A percentile compares a stretch with the other conserved stretches of the same genome.
Evolutionary conservation across 2,113 vertebrate genomes (phyloP).

Genomic region (Paradoxurus hermaphroditus): DNA sequence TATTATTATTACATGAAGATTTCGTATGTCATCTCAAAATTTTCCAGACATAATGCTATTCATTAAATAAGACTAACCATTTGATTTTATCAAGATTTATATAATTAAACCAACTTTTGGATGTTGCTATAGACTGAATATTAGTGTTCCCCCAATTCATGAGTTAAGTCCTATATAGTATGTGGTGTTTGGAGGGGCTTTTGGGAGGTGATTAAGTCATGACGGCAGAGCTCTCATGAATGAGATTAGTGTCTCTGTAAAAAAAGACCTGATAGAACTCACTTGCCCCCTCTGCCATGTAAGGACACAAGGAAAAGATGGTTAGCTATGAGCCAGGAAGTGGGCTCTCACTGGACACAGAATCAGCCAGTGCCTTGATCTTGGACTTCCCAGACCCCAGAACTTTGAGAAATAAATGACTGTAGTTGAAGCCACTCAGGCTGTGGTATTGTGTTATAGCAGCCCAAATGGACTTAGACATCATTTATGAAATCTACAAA

Average conservation of each 20-base stretch:
- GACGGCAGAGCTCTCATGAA: too few relatives aligned
- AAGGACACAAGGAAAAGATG: background rate
- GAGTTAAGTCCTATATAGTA: background rate
- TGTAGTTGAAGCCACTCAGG: background rate
- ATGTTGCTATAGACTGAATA: background rate
- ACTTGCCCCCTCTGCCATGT: background rate
- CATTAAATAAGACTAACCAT: background rate
- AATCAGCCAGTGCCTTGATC: background rate
- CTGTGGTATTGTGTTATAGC: background rate
- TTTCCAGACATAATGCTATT: too few relatives aligned
- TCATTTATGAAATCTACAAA: background rate
- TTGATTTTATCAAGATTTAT: background rate
- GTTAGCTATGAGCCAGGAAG: background rate
- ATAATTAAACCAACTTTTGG: background rate
- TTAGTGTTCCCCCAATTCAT: background rate
- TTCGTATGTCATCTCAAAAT: background rate
- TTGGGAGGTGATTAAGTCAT: background rate
- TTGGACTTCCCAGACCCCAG: background rate
- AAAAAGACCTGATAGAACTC: background rate
- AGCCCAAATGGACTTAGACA: background rate
- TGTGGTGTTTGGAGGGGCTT: background rate
- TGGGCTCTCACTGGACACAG: background rate
- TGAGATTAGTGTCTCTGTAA: background rate
- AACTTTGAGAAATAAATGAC: background rate
- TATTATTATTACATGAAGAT: background rate